Conservation (phyloP, 2,797 vertebrate genomes). For the Characodon lateralis region DNA sequence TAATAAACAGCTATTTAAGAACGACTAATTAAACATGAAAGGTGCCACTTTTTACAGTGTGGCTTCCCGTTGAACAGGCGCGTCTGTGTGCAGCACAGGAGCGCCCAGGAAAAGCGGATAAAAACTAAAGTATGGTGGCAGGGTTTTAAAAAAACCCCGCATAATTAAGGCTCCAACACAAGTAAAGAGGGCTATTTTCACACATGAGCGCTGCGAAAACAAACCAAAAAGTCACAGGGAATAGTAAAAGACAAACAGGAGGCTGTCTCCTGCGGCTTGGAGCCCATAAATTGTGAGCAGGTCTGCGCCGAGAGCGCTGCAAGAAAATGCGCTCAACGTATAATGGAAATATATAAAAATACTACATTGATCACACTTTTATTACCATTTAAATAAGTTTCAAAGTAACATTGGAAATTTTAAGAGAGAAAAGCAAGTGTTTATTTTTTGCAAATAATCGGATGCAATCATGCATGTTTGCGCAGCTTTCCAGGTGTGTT, state of each 20-base stretch:
- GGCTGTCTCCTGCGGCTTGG: slow-evolving; percentile 73
- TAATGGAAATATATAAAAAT: background rate
- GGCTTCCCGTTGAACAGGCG: slow-evolving; percentile 58
- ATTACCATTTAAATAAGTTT: background rate
- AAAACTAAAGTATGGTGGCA: slow-evolving; percentile 54
- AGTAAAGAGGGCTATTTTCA: slow-evolving; percentile 73
- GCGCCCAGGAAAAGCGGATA: slow-evolving; percentile 61
- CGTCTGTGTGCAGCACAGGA: slow-evolving; percentile 56
- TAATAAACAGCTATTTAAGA: background rate
- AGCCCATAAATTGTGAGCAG: slow-evolving; percentile 76
- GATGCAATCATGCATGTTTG: background rate
- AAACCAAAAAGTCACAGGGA: slow-evolving; percentile 75
- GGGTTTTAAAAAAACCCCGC: slow-evolving; percentile 49
- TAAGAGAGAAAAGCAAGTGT: background rate
- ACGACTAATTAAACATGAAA: background rate
- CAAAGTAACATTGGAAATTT: background rate
- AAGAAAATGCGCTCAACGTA: slow-evolving; percentile 14
- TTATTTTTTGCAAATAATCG: no score
- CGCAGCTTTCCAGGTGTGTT: background rate
- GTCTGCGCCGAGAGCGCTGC: slow-evolving; percentile 56
- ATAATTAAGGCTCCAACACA: slow-evolving; percentile 74
- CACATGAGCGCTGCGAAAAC: slow-evolving; percentile 69
- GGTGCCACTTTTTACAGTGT: slow-evolving; percentile 27
- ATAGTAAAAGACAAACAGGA: slow-evolving; percentile 75
- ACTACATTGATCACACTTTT: no score